Evolutionary conservation across 2,888 invertebrate genomes (phyloP).

Genomic region (Carabus problematicus): DNA sequence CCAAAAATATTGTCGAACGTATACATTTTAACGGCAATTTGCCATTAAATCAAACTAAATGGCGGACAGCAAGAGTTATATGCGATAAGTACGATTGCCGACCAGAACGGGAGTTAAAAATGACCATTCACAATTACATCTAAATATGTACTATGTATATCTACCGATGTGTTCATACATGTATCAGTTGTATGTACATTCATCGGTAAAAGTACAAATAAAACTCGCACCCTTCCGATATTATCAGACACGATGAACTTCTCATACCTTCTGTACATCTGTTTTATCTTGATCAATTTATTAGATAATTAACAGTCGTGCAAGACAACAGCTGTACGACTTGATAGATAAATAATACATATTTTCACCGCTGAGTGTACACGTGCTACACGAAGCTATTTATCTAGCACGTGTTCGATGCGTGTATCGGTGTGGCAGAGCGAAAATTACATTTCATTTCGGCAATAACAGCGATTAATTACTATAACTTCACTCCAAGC

Average conservation of each 20-base stretch:
- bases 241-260: too few relatives aligned
- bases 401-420: neutral
- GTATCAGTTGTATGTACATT: too few relatives aligned
- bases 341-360: conserved; percentile 2
- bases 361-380: neutral
- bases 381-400: neutral
- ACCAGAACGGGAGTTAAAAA: conserved; percentile 5
- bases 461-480: conserved; percentile 40
- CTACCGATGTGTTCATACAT: neutral
- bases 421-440: conserved; percentile 8
- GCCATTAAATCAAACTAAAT: conserved; percentile 43
- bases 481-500: conserved; percentile 38
- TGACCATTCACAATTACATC: conserved; percentile 10
- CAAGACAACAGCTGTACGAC: neutral
- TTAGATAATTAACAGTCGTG: too few relatives aligned
- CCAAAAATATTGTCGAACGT: conserved; percentile 43
- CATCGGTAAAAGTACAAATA: too few relatives aligned
- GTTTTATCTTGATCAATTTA: too few relatives aligned
- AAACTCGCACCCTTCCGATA: too few relatives aligned
- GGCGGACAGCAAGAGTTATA: conserved; percentile 38
- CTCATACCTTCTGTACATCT: too few relatives aligned
- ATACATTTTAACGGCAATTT: conserved; percentile 42
- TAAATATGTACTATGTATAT: conserved; percentile 6
- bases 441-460: conserved; percentile 42
- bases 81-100: conserved; percentile 39